Evolutionary conservation across 2,113 vertebrate genomes (phyloP), one percentile per base, ranked within the genome.

Genomic region (Oreochromis niloticus): DNA sequence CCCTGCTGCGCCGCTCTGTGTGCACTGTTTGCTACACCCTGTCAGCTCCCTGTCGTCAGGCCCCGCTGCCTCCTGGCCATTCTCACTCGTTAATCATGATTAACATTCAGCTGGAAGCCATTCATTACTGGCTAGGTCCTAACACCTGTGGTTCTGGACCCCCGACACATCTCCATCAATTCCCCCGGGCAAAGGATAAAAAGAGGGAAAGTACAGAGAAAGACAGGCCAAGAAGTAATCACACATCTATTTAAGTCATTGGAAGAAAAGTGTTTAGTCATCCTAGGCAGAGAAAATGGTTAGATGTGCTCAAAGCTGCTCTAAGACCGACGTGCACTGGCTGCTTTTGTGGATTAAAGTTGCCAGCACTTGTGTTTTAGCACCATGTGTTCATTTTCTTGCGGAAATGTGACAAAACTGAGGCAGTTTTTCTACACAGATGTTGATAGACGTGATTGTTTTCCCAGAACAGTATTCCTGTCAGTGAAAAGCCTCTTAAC

Each of bases 81-180:
- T 90, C 3, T 19, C 54, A n/a, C 91, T 91, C 83, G 55, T 95
- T 93, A 92, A 93, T 91, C 93, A 90, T 92, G 86, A 93, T 94
- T 93, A 95, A 90, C 90, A 83, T 83, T 68, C 50, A 34, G 81
- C 86, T 88, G 88, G 89, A 90, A 89, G 87, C 79, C 79, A 48
- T 91, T 93, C 84, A 90, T 93, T 93, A 93, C 61, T 39, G 14
- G 80, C 63, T 81, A 89, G 81, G 83, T 85, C 83, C 73, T 71
- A 87, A 91, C 91, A 94, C 90, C 94, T 95, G 93, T 84, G 93
- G 88, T 87, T 78, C 78, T 79, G 71, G 83, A 88, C 79, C 86
- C 82, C 32, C 9, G 30, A 92, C 91, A 90, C 91, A 43, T 86
- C 88, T 91, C 89, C 80, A 85, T 90, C 88, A 88, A 82, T 66